Base-by-base conservation (phyloP, 2,797 vertebrate species). In the Siniperca scherzeri region DNA sequence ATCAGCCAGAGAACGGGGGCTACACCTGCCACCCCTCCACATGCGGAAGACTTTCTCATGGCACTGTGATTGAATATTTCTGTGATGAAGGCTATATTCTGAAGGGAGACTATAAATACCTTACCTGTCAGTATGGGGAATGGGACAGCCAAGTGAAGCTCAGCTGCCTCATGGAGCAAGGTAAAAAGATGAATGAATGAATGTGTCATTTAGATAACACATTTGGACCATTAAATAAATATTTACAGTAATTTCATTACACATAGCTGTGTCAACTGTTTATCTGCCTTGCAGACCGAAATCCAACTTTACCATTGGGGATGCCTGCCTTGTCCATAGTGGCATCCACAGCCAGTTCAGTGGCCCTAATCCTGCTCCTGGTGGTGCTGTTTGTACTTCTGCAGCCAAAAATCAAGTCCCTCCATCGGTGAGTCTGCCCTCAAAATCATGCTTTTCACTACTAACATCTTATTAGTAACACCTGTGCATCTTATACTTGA, bases 21-120 rank as follows among this genome's bases (percentile, higher is more conserved):
- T 99, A 97, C 89, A 94, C 95, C 82, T 99, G 98, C 92, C 98
- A 99, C 86, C 98, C 98, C 0, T 95, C 96, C 7, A 96, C 97
- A 52, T 99, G 98, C 88, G 95, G 91, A 88, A 94, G 95, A 80
- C 92, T 99, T 75, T 96, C 95, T 67, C 94, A 97, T 1, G 97
- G 96, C 87, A 99, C 95, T 8, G 98, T 99, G 89, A 97, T 99
- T 55, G 98, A 99, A 82, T 99, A 98, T 91, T 96, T 97, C 53
- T 99, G 98, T 36, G 95, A 97, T 0, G 97, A 99, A 93, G 98
- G 98, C 87, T 99, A 97, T 88, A 94, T 98, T 88, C 91, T 99
- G 79, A 99, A 99, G 84, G 98, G 98, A 14, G 98, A 99, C 80
- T 99, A 99, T 91, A 98, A 98, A 86, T 99, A 98, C 86, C 92